These are phyloP conservation scores for Caenorhabditis becei DNA, from an alignment of 2,888 invertebrate genomes.

Conservation along the genomic window DNA sequence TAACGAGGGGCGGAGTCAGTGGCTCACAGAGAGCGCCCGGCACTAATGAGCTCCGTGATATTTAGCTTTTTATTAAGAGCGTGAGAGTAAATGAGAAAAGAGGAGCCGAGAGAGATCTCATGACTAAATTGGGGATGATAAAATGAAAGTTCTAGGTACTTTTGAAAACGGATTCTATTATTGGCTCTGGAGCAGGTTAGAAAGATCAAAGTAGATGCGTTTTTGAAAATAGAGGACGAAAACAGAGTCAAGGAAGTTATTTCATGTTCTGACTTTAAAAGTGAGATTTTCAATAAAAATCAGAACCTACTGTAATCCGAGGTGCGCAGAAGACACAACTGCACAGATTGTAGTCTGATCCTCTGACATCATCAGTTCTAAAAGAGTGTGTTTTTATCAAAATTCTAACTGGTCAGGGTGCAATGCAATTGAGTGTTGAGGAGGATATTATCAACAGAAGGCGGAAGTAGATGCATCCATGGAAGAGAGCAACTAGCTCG, in stretches of 20 bases:
- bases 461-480: no score
- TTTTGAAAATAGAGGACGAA: neutral
- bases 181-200: no score
- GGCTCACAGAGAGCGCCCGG: neutral
- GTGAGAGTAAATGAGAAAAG: neutral
- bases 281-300: neutral
- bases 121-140: no score
- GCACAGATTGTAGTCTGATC: neutral
- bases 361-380: neutral
- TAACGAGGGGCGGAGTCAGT: neutral
- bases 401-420: no score
- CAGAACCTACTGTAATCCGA: constrained; percentile 1
- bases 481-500: neutral
- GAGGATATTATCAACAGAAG: no score
- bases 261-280: neutral
- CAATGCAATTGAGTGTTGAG: no score
- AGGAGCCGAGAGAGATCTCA: neutral
- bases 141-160: no score
- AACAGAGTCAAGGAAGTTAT: neutral
- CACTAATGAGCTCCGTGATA: neutral
- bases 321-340: neutral
- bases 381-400: no score
- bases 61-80: neutral
- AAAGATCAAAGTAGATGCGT: neutral
- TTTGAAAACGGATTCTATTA: no score